Evolutionary conservation across 1,140 invertebrate species (phyloP).

Genomic region (Musca vetustissima): DNA sequence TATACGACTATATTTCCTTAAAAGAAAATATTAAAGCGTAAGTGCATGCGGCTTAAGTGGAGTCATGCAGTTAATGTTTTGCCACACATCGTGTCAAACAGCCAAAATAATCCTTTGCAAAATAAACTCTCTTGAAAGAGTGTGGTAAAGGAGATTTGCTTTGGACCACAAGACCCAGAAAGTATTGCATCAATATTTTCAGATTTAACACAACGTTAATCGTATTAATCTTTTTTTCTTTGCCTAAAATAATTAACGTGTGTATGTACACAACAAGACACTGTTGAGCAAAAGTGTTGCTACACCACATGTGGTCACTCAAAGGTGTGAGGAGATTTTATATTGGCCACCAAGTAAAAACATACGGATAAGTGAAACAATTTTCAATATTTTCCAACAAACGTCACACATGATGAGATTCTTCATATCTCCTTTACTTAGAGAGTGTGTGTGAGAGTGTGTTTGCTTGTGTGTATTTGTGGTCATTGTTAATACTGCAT

Average conservation of each 20-base stretch:
- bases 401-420: constrained; percentile 11
- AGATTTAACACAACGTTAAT: constrained; percentile 41
- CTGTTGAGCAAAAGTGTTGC: constrained; percentile 1
- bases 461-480: background rate
- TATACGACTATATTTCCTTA: no score
- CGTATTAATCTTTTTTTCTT: constrained; percentile 49
- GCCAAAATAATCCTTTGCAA: background rate
- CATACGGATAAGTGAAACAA: background rate
- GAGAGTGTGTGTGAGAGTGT: no score
- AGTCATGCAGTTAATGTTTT: constrained; percentile 21
- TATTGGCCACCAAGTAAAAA: background rate
- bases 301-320: background rate
- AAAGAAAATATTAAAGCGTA: no score
- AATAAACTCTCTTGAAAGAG: background rate
- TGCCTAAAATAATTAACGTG: constrained; percentile 50
- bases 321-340: background rate
- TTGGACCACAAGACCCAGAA: background rate
- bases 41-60: background rate
- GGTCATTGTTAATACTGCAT: constrained; percentile 54
- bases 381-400: constrained; percentile 9
- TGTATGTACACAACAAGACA: constrained; percentile 43
- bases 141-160: constrained; percentile 9
- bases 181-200: constrained; percentile 11
- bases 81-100: constrained; percentile 26
- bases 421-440: background rate